Evolutionary conservation across 2,888 invertebrate species (phyloP), one percentile per base, ranked within the genome.

Genomic region (Pseudoips prasinana): DNA sequence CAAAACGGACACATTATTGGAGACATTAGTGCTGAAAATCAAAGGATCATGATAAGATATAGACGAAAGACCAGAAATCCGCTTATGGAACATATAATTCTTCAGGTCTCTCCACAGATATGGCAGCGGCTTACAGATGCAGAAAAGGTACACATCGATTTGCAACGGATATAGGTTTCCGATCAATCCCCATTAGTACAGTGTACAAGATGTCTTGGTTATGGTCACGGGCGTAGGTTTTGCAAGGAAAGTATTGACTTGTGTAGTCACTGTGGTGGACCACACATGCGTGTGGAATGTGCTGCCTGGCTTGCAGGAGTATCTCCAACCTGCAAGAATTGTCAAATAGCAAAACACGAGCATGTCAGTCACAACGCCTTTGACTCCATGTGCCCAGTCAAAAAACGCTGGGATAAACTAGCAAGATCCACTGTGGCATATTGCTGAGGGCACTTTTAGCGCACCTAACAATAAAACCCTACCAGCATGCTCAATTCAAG

Each of bases 121-220:
- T 18, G 18, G 18, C 18, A 6, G 4, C 18, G 18, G 4, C 3
- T 18, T 6, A 18, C 6, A 18, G 18, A 18, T 5, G 18, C 18
- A 18, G 18, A 6, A 5, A 6, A 5, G 6, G 18, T 18, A 6
- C 18, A 18, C 18, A 18, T 18, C 18, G 40, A 39, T 14, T 9
- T 46, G 1, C 39, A 44, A n/a, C 18, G 27, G 1, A 7, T 35
- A 0, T 11, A 3, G 2, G 46, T 39, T 0, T 25, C n/a, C 3
- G 50, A 50, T 29, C 44, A 50, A 10, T 35, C 50, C 1, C 43
- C 46, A 0, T 25, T 49, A n/a, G 26, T 46, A 7, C 45, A 49
- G 24, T 49, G 49, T 17, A 8, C 43, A 1, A 8, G 14, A 1
- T 46, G 49, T 28, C 33, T 46, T 5, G 37, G 23, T 1, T 44